Conservation (phyloP, 2,888 invertebrate species). For the Cataglyphis livida region DNA sequence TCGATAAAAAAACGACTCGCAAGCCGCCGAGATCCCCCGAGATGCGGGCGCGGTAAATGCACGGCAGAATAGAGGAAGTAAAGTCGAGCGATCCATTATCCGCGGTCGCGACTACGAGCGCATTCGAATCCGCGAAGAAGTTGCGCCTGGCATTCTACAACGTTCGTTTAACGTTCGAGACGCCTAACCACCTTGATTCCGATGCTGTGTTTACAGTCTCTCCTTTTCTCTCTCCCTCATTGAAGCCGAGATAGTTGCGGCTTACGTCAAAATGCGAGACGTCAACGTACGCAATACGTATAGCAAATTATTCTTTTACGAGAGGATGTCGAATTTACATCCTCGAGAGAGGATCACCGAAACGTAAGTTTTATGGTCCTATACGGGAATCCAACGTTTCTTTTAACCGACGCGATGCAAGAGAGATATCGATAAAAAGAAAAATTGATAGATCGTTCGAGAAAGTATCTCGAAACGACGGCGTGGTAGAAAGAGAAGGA, state of each 20-base stretch:
- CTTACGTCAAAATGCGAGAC: slow-evolving; percentile 22
- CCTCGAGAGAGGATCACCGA: background rate
- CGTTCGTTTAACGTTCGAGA: slow-evolving; percentile 45
- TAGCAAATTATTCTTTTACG: slow-evolving; percentile 44
- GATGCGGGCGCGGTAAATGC: slow-evolving; percentile 40
- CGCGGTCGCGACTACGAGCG: slow-evolving; percentile 56
- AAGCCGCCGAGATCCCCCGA: slow-evolving; percentile 27
- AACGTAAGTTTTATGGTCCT: slow-evolving; percentile 32
- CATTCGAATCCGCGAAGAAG: slow-evolving; percentile 57
- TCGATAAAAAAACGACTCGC: slow-evolving; percentile 50
- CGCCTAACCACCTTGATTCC: slow-evolving; percentile 32
- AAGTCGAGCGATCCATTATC: slow-evolving; percentile 79
- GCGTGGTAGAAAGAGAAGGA: background rate
- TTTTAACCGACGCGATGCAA: slow-evolving; percentile 23
- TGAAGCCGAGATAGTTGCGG: slow-evolving; percentile 48
- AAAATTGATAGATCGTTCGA: slow-evolving; percentile 35
- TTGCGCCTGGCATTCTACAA: slow-evolving; percentile 46
- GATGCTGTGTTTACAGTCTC: slow-evolving; percentile 41
- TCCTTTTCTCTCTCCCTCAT: slow-evolving; percentile 62
- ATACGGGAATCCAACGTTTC: slow-evolving; percentile 12
- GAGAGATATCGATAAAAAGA: slow-evolving; percentile 24
- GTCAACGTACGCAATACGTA: background rate
- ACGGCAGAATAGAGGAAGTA: slow-evolving; percentile 54
- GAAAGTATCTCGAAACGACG: background rate
- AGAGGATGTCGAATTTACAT: slow-evolving; percentile 44